phyloP scores from a whole-genome alignment of 2,888 invertebrate genomes.

The Horisme vitalbata region DNA sequence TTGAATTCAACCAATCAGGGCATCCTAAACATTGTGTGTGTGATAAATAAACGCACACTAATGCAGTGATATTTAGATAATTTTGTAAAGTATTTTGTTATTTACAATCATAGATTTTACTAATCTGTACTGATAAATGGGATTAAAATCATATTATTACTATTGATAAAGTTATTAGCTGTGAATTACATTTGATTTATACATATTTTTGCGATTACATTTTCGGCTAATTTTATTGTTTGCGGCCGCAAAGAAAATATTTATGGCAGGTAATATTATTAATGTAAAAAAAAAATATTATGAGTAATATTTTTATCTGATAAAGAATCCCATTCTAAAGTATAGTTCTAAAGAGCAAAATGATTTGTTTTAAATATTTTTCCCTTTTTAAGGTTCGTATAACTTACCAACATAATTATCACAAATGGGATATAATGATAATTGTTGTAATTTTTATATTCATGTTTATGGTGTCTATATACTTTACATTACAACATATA shows the following conservation, averaged over 20 bases:
- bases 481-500: too few relatives aligned
- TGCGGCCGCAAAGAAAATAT: constrained; percentile 13
- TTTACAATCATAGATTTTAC: constrained; percentile 62
- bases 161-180: constrained; percentile 66
- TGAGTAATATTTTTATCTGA: too few relatives aligned
- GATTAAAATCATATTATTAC: constrained; percentile 65
- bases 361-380: too few relatives aligned
- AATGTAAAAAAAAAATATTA: too few relatives aligned
- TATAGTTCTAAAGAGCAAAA: too few relatives aligned
- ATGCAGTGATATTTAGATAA: constrained; percentile 27
- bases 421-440: too few relatives aligned
- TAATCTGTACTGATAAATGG: constrained; percentile 65
- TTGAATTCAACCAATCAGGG: constrained; percentile 30
- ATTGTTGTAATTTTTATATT: too few relatives aligned
- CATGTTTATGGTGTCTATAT: too few relatives aligned
- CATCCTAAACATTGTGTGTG: constrained; percentile 24
- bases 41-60: constrained; percentile 17
- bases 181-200: constrained; percentile 80
- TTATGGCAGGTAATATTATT: constrained; percentile 18
- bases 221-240: constrained; percentile 1
- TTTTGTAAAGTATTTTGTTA: constrained; percentile 40
- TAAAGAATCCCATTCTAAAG: too few relatives aligned
- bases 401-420: too few relatives aligned
- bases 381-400: too few relatives aligned
- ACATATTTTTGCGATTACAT: constrained; percentile 41